Base-by-base conservation (phyloP, 2,888 invertebrate species). In the Troides helena region DNA sequence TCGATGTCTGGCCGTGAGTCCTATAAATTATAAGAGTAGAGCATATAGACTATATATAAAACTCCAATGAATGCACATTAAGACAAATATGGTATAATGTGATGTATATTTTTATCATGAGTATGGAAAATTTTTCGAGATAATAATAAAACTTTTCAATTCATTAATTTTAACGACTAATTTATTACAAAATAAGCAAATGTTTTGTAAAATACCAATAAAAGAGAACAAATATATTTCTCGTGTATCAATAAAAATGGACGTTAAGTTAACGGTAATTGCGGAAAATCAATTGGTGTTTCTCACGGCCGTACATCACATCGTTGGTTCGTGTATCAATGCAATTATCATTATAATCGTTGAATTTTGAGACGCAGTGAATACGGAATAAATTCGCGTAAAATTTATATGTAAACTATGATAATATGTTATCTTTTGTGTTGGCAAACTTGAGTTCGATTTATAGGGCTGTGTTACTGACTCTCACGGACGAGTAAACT, bases 1-100 rank as follows among this genome's bases (percentile, higher is more conserved):
- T 93, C 69, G 95, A 95, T 81, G 94, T 95, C 80, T 96, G 95
- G 95, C 94, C 94, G 96, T 96, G 93, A 95, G 95, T 95, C 39
- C 68, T n/a, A 53, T 53, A 10, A 23, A 62, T 65, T 65, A 69
- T 30, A 30, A 65, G 57, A 65, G 66, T 67, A 60, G 62, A 63
- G 39, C 62, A 23, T 6, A 58, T n/a, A 23, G 23, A 23, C 12
- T 10, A 46, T 43, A 62, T 39, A n/a, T 36, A 61, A 61, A 8
- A 39, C 12, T 7, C 57, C 8, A 23, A 6, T 53, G 23, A 23
- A 23, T 10, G 8, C n/a, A 4, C 23, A 58, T 23, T 58, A 58
- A 23, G 21, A 39, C n/a, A 56, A 25, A 25, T 6, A 53, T 6
- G 53, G n/a, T 18, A n/a, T n/a, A 53, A n/a, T 7, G 18, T n/a